Evolutionary conservation across 2,797 vertebrate genomes (phyloP), one percentile per base, ranked within the genome.

Genomic region (Picus viridis): DNA sequence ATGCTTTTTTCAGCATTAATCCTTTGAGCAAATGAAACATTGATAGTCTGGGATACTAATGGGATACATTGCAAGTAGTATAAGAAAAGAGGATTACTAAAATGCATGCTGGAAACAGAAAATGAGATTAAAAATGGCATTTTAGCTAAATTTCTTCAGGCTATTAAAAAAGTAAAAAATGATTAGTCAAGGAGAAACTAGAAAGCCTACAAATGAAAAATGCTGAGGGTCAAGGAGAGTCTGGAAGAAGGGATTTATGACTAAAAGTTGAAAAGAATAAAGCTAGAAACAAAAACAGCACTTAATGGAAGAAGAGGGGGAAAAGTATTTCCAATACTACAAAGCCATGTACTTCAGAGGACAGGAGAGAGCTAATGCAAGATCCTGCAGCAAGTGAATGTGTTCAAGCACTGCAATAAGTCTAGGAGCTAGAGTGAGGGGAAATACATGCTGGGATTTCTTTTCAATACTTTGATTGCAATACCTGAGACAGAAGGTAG

Each of bases 51-150:
- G 73, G 73, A 96, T 82, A 83, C 71, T 96, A 96, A 96, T 86
- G 82, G 92, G 92, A 94, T 93, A 94, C 83, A 71, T 95, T 95
- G 92, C 74, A 92, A 94, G 87, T 56, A 81, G 90, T 84, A 76
- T 92, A 94, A 92, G 88, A 92, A 96, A 95, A 95, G 94, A 91
- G 89, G 95, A 97, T 96, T 97, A 97, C 82, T 89, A 92, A 93
- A 95, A 94, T 65, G 79, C 71, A 83, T 76, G 54, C 75, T 94
- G 69, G 83, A 96, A 96, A 95, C 79, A 94, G 88, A 96, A 97
- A 96, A 97, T 89, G 79, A 94, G 92, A 97, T 97, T 97, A 78
- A 97, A 97, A 94, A 89, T 83, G 82, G 83, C 62, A 94, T 96
- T 94, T 95, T 92, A 64, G 91, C 85, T 87, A 56, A 94, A 94